Evolutionary conservation across 2,888 invertebrate species (phyloP).

Genomic region (Uropetala carovei): DNA sequence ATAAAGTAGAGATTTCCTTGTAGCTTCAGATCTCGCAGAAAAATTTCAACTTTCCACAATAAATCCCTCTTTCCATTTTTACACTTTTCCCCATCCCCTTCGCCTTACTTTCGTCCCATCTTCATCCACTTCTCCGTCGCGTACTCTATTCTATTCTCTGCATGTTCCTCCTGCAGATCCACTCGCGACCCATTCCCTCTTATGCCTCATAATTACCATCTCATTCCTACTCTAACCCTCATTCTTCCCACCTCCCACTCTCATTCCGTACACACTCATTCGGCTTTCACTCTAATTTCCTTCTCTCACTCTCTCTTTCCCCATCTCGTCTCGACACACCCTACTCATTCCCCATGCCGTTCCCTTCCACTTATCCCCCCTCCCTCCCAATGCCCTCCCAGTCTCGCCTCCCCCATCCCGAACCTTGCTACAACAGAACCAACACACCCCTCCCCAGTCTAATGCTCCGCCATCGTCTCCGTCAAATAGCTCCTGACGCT

Average conservation of each 20-base stretch:
- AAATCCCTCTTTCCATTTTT: background rate
- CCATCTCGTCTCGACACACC: background rate
- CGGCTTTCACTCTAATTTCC: conserved; percentile 3
- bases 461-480: background rate
- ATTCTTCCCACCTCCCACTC: background rate
- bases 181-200: background rate
- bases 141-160: no score
- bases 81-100: background rate
- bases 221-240: background rate
- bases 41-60: background rate
- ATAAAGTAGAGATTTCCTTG: no score
- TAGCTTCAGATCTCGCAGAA: background rate
- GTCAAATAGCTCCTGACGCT: conserved; percentile 17
- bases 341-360: background rate
- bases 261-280: background rate
- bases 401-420: no score
- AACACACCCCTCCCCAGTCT: background rate
- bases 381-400: background rate
- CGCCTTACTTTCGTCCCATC: background rate
- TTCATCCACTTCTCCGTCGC: background rate
- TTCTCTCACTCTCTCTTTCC: background rate
- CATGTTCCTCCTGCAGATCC: no score
- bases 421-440: background rate
- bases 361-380: background rate
- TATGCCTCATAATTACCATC: conserved; percentile 11